Percentiles rank a stretch among this genome's conserved stretches.
Evolutionary conservation across 2,888 invertebrate species (phyloP).

Genomic region (Matsumyia berberina): DNA sequence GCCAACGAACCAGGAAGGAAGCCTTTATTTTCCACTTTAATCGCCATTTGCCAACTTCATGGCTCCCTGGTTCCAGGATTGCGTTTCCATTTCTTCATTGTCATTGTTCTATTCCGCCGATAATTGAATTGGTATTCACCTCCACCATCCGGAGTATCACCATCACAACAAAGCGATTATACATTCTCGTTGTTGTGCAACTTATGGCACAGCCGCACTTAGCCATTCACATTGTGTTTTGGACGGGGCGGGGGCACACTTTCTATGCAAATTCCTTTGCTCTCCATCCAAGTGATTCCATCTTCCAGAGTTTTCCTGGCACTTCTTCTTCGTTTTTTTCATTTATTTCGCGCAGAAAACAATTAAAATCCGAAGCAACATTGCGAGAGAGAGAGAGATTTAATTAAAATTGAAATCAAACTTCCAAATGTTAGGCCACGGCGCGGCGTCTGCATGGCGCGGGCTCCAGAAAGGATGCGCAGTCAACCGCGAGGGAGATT

Average conservation of each 20-base stretch:
- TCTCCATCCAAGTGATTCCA: conserved; percentile 17
- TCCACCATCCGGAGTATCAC: conserved; percentile 23
- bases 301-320: background rate
- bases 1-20: conserved; percentile 44
- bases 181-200: background rate
- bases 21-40: conserved; percentile 61
- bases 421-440: conserved; percentile 44
- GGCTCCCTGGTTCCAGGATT: conserved; percentile 62
- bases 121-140: conserved; percentile 71
- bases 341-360: conserved; percentile 11
- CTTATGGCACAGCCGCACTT: conserved; percentile 34
- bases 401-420: conserved; percentile 73
- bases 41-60: conserved; percentile 68
- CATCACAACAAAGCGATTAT: conserved; percentile 50
- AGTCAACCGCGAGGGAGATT: conserved; percentile 45
- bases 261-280: conserved; percentile 60
- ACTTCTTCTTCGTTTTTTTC: background rate
- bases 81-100: conserved; percentile 47
- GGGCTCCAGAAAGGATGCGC: conserved; percentile 33
- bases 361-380: conserved; percentile 49
- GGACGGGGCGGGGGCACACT: conserved; percentile 1
- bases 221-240: conserved; percentile 17
- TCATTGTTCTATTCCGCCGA: conserved; percentile 55
- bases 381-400: conserved; percentile 40
- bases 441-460: too few relatives aligned